Conservation (phyloP, 2,113 vertebrate genomes). For the Entosphenus tridentatus region DNA sequence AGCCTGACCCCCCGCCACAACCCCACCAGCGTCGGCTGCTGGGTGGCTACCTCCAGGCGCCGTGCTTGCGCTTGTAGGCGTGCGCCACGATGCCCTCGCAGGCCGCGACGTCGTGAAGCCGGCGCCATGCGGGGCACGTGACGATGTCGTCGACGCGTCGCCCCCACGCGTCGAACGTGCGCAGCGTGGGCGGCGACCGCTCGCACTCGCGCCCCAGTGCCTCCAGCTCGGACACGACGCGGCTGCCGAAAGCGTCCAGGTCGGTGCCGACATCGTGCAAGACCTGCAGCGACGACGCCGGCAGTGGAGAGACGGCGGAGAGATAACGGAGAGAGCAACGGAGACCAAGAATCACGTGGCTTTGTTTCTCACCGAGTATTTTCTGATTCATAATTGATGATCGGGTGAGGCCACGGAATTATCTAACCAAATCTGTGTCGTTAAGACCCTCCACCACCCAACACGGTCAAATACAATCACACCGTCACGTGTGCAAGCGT, state of each 20-base stretch:
- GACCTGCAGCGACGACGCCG: conserved; percentile 13
- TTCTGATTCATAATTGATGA: background rate
- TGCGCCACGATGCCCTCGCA: conserved; percentile 33
- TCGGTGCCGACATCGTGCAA: conserved; percentile 18
- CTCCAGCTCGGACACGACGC: conserved; percentile 22
- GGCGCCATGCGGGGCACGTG: conserved; percentile 33
- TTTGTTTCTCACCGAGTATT: background rate
- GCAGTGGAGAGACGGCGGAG: background rate
- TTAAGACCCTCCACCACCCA: no score
- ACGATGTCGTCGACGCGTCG: conserved; percentile 26
- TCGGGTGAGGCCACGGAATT: background rate
- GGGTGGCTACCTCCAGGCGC: conserved; percentile 28
- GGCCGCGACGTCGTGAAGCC: conserved; percentile 33
- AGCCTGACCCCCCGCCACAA: no score
- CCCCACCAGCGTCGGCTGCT: no score
- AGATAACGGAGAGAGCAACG: background rate
- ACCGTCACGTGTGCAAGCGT: background rate
- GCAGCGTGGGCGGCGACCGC: conserved; percentile 25
- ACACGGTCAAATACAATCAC: background rate
- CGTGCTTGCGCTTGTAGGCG: conserved; percentile 31
- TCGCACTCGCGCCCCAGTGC: conserved; percentile 33
- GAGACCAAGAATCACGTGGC: background rate
- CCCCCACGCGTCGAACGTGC: conserved; percentile 31
- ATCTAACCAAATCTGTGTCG: background rate
- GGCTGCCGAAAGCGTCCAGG: conserved; percentile 30